Percentiles rank a stretch among this genome's conserved stretches.
Evolutionary conservation across 2,888 invertebrate species (phyloP).

Genomic region (Pachycephus smyrnensis): DNA sequence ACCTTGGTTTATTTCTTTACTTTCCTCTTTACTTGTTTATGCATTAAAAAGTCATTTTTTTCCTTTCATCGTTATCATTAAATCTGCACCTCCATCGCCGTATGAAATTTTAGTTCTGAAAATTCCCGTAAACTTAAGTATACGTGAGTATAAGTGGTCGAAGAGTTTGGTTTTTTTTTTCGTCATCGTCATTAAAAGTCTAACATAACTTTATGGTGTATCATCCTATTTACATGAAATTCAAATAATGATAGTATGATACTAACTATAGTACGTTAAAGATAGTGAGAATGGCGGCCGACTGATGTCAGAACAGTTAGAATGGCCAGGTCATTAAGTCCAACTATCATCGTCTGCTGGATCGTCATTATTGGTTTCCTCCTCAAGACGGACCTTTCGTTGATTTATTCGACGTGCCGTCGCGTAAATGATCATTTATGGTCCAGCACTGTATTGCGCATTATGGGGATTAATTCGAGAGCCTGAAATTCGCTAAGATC

Average conservation of each 20-base stretch:
- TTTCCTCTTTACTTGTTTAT: not conserved
- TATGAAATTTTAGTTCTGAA: not conserved
- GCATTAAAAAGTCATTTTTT: not conserved
- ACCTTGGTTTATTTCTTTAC: not conserved
- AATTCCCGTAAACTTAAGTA: too few relatives aligned
- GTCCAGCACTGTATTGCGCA: not conserved
- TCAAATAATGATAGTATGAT: too few relatives aligned
- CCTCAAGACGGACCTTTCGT: not conserved
- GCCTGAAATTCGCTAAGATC: not conserved
- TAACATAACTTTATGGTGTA: too few relatives aligned
- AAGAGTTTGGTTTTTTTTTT: too few relatives aligned
- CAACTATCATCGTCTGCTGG: not conserved
- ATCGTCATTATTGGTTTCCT: not conserved
- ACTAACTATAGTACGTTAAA: not conserved
- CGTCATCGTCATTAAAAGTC: too few relatives aligned
- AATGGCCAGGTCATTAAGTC: not conserved
- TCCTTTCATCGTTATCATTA: not conserved
- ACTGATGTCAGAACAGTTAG: not conserved
- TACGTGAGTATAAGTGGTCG: too few relatives aligned
- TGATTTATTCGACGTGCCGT: constrained; percentile 4
- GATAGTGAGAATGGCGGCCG: not conserved
- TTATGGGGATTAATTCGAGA: not conserved
- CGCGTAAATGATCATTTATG: not conserved
- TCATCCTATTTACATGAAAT: too few relatives aligned
- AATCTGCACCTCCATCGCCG: not conserved